A percentile compares a stretch with the other conserved stretches of the same genome.
Evolutionary conservation across 2,888 invertebrate genomes (phyloP).

Genomic region (Mesoligia furuncula): DNA sequence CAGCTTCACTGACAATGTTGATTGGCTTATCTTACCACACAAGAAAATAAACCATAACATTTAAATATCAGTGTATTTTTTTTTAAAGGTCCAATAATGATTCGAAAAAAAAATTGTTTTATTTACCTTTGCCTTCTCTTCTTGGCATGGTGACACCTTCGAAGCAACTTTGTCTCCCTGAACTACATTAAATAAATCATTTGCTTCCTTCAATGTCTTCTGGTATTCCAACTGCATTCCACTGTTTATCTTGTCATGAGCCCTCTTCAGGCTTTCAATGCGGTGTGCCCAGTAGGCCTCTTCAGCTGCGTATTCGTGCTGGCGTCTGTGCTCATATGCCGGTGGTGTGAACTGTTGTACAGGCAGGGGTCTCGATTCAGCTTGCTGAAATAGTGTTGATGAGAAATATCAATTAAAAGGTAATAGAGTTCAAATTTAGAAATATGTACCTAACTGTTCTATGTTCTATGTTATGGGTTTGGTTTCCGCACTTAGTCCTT

Average conservation of each 20-base stretch:
- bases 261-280: conserved; percentile 84
- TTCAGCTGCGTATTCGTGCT: conserved; percentile 81
- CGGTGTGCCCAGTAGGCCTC: conserved; percentile 87
- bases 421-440: neutral
- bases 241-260: conserved; percentile 85
- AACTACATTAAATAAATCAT: conserved; percentile 81
- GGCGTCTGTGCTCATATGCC: conserved; percentile 76
- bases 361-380: conserved; percentile 71
- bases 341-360: conserved; percentile 77
- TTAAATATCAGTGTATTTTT: neutral
- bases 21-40: conserved; percentile 3
- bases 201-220: conserved; percentile 85
- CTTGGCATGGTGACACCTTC: conserved; percentile 86
- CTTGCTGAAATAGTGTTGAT: conserved; percentile 75
- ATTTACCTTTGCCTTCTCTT: conserved; percentile 86
- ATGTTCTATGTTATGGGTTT: too few relatives aligned
- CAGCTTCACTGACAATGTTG: neutral
- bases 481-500: too few relatives aligned
- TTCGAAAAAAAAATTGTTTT: neutral
- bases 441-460: neutral
- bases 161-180: conserved; percentile 80
- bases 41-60: neutral
- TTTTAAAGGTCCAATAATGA: neutral
- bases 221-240: conserved; percentile 86
- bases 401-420: neutral